Evolutionary conservation across 1,140 invertebrate genomes (phyloP), one percentile per base, ranked within the genome.

Genomic region (Leptinotarsa lineolata): DNA sequence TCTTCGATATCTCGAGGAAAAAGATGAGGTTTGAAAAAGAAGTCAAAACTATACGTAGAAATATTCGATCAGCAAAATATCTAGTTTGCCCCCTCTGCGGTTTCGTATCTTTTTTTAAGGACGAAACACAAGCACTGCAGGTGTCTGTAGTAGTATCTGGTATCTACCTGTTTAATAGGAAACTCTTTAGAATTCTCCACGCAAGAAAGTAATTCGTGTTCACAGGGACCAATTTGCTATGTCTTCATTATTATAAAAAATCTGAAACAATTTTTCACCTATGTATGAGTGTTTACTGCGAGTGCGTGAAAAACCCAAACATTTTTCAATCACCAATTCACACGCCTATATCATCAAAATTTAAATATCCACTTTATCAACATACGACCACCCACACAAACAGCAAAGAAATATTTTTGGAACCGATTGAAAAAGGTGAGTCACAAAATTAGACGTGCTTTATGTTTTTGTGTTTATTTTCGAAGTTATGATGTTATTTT

Each of bases 351-450:
- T 21, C 30, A 66, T 44, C 12, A 68, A 68, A 20, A 48, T 54
- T 54, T 18, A 68, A 18, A 68, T 54, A 54, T 18, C 48, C 44
- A 21, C 22, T 68, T 46, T 45, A 68, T 68, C 18, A 68, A 68
- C 67, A 68, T 67, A 18, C 20, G 18, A 30, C 67, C 44, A 45
- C 67, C 67, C 48, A 68, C 67, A 54, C 67, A 68, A 44, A 67
- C 65, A 39, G 46, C 67, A 68, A 18, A 15, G 61, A 22, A 22
- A 21, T 68, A 68, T 68, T 20, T 68, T 68, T 68, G 67, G 67
- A 68, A 21, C 45, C 67, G 44, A 21, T 20, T 45, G n/a, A n/a
- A 24, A 54, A 68, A 68, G 67, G 67, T 68, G 67, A 68, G 67
- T 68, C 61, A 63, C 61, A 30, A 18, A 54, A 18, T 54, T 54